Evolutionary conservation across 2,888 invertebrate genomes (phyloP).

Genomic region (Diloba caeruleocephala): DNA sequence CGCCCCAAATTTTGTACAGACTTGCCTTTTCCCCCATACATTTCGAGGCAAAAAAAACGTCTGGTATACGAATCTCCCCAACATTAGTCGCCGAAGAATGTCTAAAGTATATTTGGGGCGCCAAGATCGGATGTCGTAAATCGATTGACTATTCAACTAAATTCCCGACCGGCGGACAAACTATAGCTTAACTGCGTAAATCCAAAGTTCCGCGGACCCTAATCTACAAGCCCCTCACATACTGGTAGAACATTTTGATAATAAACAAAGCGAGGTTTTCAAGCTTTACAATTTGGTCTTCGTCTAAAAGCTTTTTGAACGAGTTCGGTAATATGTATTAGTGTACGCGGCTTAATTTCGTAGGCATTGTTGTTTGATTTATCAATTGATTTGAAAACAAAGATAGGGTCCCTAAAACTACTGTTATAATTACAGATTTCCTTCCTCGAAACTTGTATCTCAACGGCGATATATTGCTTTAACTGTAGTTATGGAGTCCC

Average conservation of each 20-base stretch:
- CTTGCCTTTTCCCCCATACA: slow-evolving; percentile 27
- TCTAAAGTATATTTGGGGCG: slow-evolving; percentile 48
- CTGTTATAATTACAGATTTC: too few species aligned
- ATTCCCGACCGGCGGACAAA: slow-evolving; percentile 43
- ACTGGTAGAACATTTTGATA: slow-evolving; percentile 53
- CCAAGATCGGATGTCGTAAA: slow-evolving; percentile 56
- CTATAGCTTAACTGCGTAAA: slow-evolving; percentile 51
- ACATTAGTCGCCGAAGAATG: slow-evolving; percentile 31
- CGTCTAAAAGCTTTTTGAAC: slow-evolving; percentile 52
- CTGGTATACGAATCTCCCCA: slow-evolving; percentile 35
- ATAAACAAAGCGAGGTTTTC: slow-evolving; percentile 50
- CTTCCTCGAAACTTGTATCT: too few species aligned
- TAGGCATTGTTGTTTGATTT: slow-evolving; percentile 21
- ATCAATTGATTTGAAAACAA: slow-evolving; percentile 5
- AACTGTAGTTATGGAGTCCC: not conserved
- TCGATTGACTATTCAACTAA: slow-evolving; percentile 52
- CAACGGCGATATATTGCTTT: slow-evolving; percentile 5
- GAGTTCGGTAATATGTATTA: slow-evolving; percentile 42
- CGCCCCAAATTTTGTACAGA: slow-evolving; percentile 34
- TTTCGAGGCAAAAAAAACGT: slow-evolving; percentile 39
- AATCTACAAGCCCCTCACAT: slow-evolving; percentile 51
- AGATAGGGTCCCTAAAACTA: not conserved
- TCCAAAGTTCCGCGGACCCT: slow-evolving; percentile 52
- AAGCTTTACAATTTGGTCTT: slow-evolving; percentile 49
- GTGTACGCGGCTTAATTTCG: slow-evolving; percentile 9